Base-by-base conservation (phyloP, 2,113 vertebrate genomes). In the Baryphthengus martii region DNA sequence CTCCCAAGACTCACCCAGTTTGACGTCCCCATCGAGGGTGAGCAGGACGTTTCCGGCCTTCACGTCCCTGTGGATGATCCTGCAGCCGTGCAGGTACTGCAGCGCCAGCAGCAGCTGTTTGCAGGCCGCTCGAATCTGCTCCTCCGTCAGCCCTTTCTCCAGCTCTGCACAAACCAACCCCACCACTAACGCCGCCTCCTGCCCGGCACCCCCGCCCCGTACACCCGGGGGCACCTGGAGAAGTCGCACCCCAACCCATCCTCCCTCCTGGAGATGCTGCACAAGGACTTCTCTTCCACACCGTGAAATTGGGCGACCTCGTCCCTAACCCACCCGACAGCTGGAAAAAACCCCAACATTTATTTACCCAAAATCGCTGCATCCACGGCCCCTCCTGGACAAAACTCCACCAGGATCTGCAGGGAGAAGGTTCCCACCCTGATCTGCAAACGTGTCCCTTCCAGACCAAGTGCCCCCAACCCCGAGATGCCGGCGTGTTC, bases 391-490 rank as follows among this genome's bases (percentile, higher is more conserved):
- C 98, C 98, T 24, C 98, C 98, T 4, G 98, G 90, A 86, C 98
- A 98, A 85, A 98, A 98, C 92, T 98, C 98, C 66, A 97, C 92
- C 53, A 98, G 75, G 84, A 98, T 98, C 98, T 98, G 90, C 53
- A 35, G 67, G 42, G 33, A 82, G 67, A 88, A 11, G 62, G 58
- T 89, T 50, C 29, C 56, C 68, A 89, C 28, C n/a, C 6, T 2
- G 29, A 13, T 52, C 47, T 56, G 35, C 10, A 68, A 74, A 17
- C 0, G 1, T 6, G 15, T 12, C 35, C 17, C 26, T 21, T 29
- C 53, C 47, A 49, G 16, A 21, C 18, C 3, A 2, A 79, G 39
- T 9, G 10, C 35, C 49, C 47, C 28, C 66, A 18, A 33, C 15
- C 25, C 31, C 52, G 18, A 31, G 29, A 11, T 18, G 52, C 52